Conservation (phyloP, 1,140 invertebrate genomes). For the Leptinotarsa lineolata region DNA sequence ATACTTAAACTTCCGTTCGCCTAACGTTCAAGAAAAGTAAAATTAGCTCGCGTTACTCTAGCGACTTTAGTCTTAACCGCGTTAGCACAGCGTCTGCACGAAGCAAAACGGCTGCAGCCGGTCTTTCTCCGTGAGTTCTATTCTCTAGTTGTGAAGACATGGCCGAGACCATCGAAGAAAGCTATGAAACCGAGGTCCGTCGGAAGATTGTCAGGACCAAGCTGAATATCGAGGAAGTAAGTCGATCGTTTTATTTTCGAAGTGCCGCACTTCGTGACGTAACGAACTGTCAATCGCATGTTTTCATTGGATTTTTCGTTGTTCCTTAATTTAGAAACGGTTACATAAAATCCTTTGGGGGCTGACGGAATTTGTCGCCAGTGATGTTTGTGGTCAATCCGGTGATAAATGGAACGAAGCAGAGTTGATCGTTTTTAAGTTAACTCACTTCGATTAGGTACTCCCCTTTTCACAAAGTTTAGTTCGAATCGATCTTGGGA, state of each 20-base stretch:
- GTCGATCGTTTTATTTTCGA: slow-evolving; percentile 25
- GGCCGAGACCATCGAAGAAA: slow-evolving; percentile 55
- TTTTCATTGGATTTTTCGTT: neutral
- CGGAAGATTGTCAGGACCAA: slow-evolving; percentile 62
- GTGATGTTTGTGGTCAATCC: too few relatives aligned
- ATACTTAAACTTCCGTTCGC: slow-evolving; percentile 38
- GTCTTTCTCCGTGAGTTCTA: neutral
- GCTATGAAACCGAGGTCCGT: slow-evolving; percentile 61
- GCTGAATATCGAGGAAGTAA: slow-evolving; percentile 62
- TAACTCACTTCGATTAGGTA: too few relatives aligned
- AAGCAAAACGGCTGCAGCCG: slow-evolving; percentile 30
- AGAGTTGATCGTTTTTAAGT: too few relatives aligned
- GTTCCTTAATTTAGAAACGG: neutral
- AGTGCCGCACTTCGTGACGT: neutral
- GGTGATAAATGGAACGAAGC: too few relatives aligned
- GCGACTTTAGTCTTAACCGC: slow-evolving; percentile 35
- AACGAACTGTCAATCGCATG: slow-evolving; percentile 8
- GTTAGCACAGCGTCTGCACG: slow-evolving; percentile 39
- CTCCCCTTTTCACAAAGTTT: too few relatives aligned
- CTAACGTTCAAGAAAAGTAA: slow-evolving; percentile 43
- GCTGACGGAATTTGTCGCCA: too few relatives aligned
- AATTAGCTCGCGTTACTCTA: slow-evolving; percentile 43
- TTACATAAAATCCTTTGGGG: slow-evolving; percentile 12
- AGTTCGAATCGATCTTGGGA: too few relatives aligned
- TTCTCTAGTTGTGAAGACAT: slow-evolving; percentile 22